These are phyloP conservation scores for Orchestia grillus DNA, from an alignment of 1,140 invertebrate genomes.

Conservation along the genomic window DNA sequence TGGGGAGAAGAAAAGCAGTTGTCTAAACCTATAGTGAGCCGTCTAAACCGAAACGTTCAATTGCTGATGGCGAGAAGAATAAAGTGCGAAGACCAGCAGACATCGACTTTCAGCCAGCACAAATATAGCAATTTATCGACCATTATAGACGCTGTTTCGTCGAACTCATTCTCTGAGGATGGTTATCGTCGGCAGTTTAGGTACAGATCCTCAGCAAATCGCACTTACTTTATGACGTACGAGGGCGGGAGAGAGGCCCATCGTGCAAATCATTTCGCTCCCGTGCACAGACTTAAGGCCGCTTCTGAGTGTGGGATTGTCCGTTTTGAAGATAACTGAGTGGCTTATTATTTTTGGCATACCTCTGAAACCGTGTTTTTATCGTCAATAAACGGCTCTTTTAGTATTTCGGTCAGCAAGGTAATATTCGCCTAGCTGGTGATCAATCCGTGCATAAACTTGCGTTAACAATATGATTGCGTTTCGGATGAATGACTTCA, in stretches of 20 bases:
- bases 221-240: not conserved
- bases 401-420: not conserved
- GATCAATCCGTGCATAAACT: not conserved
- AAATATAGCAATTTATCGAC: conserved; percentile 25
- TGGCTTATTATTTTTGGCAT: not conserved
- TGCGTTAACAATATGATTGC: not conserved
- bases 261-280: not conserved
- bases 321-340: not conserved
- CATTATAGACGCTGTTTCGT: conserved; percentile 6
- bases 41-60: conserved; percentile 14
- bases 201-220: not conserved
- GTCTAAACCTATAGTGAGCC: too few relatives aligned
- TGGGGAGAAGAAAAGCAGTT: not conserved
- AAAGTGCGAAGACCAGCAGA: not conserved
- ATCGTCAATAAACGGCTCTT: not conserved
- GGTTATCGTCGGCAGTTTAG: not conserved
- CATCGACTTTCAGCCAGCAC: not conserved
- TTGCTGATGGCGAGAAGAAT: not conserved
- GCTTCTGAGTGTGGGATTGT: not conserved
- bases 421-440: not conserved
- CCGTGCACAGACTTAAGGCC: not conserved
- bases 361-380: not conserved
- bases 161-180: not conserved
- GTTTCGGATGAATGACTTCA: not conserved
- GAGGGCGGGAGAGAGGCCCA: not conserved